Evolutionary conservation across 2,888 invertebrate species (phyloP).

Genomic region (Catocala fraxini): DNA sequence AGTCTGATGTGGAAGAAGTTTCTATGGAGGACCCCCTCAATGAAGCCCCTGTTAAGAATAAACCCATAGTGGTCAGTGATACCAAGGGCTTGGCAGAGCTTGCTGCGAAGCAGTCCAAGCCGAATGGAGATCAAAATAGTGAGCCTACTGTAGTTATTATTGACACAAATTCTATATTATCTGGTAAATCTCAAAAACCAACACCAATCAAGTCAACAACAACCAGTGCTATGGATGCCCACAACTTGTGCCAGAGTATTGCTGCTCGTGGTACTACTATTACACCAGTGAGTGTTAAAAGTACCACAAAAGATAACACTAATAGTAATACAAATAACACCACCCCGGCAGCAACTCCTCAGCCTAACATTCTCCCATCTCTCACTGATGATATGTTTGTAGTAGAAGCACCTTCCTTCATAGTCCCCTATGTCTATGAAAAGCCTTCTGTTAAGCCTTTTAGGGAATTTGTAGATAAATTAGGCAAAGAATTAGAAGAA

Average conservation of each 20-base stretch:
- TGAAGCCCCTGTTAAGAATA: constrained; percentile 70
- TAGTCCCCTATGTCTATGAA: constrained; percentile 97
- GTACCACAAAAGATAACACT: constrained; percentile 28
- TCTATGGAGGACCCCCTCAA: constrained; percentile 90
- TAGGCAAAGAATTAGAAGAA: constrained; percentile 89
- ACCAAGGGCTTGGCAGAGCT: constrained; percentile 91
- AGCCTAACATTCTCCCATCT: constrained; percentile 90
- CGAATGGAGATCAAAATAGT: constrained; percentile 87
- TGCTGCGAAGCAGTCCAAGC: constrained; percentile 86
- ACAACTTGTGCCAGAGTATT: constrained; percentile 82
- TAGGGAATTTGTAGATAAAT: constrained; percentile 90
- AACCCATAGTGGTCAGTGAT: constrained; percentile 91
- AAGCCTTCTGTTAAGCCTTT: constrained; percentile 95
- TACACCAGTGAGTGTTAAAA: constrained; percentile 78
- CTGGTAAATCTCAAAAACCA: constrained; percentile 68
- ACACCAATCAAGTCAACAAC: constrained; percentile 58
- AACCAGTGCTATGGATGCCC: constrained; percentile 69
- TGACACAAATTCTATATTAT: constrained; percentile 92
- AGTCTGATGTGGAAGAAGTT: constrained; percentile 83
- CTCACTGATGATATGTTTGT: constrained; percentile 97
- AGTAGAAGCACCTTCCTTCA: constrained; percentile 96
- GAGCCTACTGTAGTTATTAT: constrained; percentile 94
- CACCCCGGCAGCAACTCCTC: constrained; percentile 57
- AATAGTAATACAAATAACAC: constrained; percentile 39
- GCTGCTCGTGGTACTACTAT: constrained; percentile 87